Evolutionary conservation across 1,140 invertebrate species (phyloP).

Genomic region (Drosophila nigrodunni): DNA sequence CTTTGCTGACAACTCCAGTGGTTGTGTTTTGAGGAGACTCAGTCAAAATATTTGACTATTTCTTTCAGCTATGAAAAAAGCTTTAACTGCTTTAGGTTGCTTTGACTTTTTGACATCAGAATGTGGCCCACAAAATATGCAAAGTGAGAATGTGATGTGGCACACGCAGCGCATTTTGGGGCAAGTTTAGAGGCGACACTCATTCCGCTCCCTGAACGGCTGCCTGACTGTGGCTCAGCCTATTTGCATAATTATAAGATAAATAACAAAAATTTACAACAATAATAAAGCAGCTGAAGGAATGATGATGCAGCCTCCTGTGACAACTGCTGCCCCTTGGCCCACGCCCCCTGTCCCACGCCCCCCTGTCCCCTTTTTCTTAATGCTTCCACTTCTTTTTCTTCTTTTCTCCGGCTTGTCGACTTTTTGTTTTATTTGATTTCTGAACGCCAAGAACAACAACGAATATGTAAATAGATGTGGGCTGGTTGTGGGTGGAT

Average conservation of each 20-base stretch:
- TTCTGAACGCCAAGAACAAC: conserved; percentile 56
- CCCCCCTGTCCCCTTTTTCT: too few species aligned
- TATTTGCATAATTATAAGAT: conserved; percentile 82
- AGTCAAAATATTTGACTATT: neutral
- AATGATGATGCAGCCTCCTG: conserved; percentile 27
- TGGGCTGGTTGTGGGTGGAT: conserved; percentile 10
- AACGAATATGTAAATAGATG: conserved; percentile 57
- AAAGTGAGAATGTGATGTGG: conserved; percentile 3
- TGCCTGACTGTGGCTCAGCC: conserved; percentile 5
- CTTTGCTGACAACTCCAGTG: neutral
- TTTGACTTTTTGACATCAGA: conserved; percentile 8
- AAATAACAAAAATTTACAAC: conserved; percentile 76
- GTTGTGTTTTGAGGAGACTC: neutral
- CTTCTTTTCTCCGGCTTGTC: neutral
- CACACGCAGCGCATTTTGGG: conserved; percentile 11
- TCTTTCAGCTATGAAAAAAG: neutral
- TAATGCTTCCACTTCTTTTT: neutral
- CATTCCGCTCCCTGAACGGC: neutral
- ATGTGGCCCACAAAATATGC: conserved; percentile 20
- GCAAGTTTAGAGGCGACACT: conserved; percentile 8
- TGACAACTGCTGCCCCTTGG: neutral
- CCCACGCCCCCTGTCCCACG: too few species aligned
- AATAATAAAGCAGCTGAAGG: conserved; percentile 49
- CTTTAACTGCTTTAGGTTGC: conserved; percentile 1
- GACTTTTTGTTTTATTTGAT: conserved; percentile 74